Conservation (phyloP, 1,140 invertebrate species). For the Leguminivora glycinivorella region DNA sequence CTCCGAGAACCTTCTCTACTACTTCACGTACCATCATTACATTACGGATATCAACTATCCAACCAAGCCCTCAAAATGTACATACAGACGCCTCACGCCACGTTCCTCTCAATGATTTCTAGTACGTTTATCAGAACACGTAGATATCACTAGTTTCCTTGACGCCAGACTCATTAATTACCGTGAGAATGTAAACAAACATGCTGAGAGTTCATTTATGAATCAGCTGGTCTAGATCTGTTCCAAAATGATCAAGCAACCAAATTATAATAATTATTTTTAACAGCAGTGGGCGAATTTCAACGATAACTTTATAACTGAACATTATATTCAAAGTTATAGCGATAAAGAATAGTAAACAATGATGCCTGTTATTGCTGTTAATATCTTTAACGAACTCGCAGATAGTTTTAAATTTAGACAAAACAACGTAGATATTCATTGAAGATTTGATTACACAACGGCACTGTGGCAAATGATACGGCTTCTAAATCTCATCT, state of each 20-base stretch:
- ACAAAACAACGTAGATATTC: slow-evolving; percentile 45
- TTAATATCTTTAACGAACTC: slow-evolving; percentile 62
- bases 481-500: not conserved
- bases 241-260: not conserved
- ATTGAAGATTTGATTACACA: slow-evolving; percentile 2
- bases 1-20: slow-evolving; percentile 47
- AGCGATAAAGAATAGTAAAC: slow-evolving; percentile 69
- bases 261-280: slow-evolving; percentile 48
- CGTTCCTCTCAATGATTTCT: slow-evolving; percentile 1
- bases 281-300: slow-evolving; percentile 68
- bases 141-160: slow-evolving; percentile 44
- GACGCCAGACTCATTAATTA: not conserved
- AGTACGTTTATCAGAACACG: slow-evolving; percentile 32
- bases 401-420: slow-evolving; percentile 54
- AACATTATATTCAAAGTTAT: slow-evolving; percentile 31
- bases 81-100: not conserved
- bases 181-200: slow-evolving; percentile 23
- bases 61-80: not conserved
- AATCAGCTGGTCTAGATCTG: slow-evolving; percentile 5
- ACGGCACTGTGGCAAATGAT: not conserved
- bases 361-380: slow-evolving; percentile 52
- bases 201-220: slow-evolving; percentile 21
- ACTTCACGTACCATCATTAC: slow-evolving; percentile 8
- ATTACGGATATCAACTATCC: not conserved
- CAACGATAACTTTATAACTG: slow-evolving; percentile 65